Conservation (phyloP, 2,113 vertebrate species). For the Lophura nycthemera region DNA sequence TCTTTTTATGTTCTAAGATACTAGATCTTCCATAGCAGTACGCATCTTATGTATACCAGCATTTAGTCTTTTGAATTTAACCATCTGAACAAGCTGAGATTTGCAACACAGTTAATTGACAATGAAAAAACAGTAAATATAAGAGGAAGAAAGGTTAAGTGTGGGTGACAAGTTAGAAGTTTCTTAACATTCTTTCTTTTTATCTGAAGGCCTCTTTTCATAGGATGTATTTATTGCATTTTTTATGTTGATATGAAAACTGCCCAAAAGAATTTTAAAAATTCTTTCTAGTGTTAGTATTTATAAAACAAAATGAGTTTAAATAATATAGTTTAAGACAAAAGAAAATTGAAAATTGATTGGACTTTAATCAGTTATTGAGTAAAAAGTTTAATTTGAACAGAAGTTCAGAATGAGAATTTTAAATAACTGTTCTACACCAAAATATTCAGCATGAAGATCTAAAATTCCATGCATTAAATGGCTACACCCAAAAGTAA, state of each 20-base stretch:
- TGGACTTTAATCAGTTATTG: not conserved
- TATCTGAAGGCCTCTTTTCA: not conserved
- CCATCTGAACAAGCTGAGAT: not conserved
- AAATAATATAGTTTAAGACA: not conserved
- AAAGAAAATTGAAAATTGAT: not conserved
- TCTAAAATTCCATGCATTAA: not conserved
- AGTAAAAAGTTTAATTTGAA: not conserved
- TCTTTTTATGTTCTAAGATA: not conserved
- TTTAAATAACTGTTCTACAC: not conserved
- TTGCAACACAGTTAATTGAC: not conserved
- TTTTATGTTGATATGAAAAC: not conserved
- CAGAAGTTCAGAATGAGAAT: not conserved
- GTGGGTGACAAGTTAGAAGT: not conserved
- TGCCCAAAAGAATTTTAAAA: not conserved
- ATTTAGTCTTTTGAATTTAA: not conserved
- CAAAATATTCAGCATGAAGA: not conserved
- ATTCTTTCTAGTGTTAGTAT: not conserved
- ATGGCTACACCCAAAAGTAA: not conserved
- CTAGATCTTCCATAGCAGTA: not conserved
- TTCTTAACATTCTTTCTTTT: not conserved
- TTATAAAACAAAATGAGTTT: not conserved
- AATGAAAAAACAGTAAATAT: not conserved
- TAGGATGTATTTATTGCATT: not conserved
- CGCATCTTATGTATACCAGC: not conserved
- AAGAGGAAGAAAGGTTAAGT: not conserved